Percentiles rank a stretch among this genome's conserved stretches.
These are phyloP conservation scores for Nomia melanderi DNA, from an alignment of 1,140 invertebrate species.

Conservation along the genomic window DNA sequence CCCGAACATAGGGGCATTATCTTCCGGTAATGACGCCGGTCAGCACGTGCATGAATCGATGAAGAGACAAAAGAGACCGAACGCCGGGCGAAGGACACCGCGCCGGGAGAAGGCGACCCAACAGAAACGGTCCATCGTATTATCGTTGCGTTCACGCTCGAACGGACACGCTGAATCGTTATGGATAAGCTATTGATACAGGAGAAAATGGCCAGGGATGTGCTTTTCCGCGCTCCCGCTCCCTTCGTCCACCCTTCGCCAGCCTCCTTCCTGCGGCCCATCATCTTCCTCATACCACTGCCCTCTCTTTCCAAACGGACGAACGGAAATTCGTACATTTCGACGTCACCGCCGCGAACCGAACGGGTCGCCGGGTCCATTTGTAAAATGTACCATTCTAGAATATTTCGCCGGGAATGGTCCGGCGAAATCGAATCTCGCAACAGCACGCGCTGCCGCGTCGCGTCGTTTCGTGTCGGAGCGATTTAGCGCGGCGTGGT, in stretches of 20 bases:
- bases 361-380: constrained; percentile 11
- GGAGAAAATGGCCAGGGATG: constrained; percentile 30
- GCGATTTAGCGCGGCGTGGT: constrained; percentile 51
- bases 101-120: neutral
- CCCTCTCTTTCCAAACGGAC: neutral
- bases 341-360: constrained; percentile 22
- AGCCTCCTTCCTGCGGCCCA: too few relatives aligned
- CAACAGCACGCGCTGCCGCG: too few relatives aligned
- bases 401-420: constrained; percentile 52
- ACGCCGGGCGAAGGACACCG: constrained; percentile 29
- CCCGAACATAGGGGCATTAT: constrained; percentile 55
- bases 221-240: constrained; percentile 16
- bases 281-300: too few relatives aligned
- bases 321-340: constrained; percentile 43
- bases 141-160: constrained; percentile 78
- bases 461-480: constrained; percentile 51
- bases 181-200: constrained; percentile 66
- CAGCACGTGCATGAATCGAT: constrained; percentile 58
- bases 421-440: constrained; percentile 58
- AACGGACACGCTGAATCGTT: constrained; percentile 74
- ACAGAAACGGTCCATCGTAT: constrained; percentile 63
- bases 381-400: constrained; percentile 52
- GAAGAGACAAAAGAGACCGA: constrained; percentile 53
- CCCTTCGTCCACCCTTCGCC: too few relatives aligned
- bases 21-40: constrained; percentile 56